phyloP scores from a whole-genome alignment of 2,113 vertebrate species.

The Brachypteracias leptosomus region DNA sequence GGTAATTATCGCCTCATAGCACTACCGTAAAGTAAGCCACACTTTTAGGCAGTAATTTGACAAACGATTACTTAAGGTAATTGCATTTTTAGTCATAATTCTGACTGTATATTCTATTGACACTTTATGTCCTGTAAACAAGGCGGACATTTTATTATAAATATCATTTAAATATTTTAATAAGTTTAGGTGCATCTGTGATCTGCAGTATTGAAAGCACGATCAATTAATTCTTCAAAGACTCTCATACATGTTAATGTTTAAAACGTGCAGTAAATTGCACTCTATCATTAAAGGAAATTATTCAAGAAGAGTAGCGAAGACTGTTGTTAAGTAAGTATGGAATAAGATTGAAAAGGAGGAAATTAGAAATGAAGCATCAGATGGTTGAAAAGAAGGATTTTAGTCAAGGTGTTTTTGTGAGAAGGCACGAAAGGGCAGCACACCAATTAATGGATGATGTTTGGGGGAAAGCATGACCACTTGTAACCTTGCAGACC shows the following conservation, averaged over 20 bases:
- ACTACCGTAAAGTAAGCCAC: neutral
- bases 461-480: neutral
- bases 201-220: conserved; percentile 14
- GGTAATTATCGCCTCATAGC: neutral
- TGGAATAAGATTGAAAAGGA: neutral
- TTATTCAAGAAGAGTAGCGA: neutral
- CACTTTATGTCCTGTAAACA: conserved; percentile 33
- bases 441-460: neutral
- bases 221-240: conserved; percentile 42
- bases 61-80: conserved; percentile 34
- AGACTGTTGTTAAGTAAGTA: neutral
- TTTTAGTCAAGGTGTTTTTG: neutral
- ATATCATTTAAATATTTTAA: conserved; percentile 32
- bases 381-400: neutral
- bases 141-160: neutral
- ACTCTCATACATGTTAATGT: conserved; percentile 26
- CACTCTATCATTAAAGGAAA: conserved; percentile 6
- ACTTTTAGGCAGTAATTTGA: neutral
- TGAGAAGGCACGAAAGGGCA: neutral
- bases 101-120: neutral
- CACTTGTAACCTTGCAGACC: neutral
- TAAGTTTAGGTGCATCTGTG: neutral
- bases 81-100: conserved; percentile 24
- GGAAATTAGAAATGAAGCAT: neutral
- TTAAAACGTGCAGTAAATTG: conserved; percentile 45